Evolutionary conservation across 2,113 vertebrate species (phyloP).

Genomic region (Ginglymostoma cirratum): DNA sequence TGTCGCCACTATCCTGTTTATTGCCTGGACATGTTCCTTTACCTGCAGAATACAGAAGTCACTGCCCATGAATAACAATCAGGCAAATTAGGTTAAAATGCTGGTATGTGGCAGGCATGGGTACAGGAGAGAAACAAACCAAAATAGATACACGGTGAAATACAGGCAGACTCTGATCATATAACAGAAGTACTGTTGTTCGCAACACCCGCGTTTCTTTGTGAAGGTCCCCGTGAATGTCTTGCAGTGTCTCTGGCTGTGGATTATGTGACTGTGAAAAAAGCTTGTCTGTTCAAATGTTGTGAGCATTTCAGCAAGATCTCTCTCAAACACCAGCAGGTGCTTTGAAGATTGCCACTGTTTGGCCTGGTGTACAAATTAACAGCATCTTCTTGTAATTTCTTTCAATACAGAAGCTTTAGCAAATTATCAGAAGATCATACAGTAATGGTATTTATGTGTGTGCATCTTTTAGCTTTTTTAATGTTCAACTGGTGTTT

Average conservation of each 20-base stretch:
- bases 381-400: background rate
- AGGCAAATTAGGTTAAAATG: background rate
- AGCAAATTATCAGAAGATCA: conserved; percentile 24
- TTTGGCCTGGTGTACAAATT: conserved; percentile 20
- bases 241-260: conserved; percentile 7
- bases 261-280: background rate
- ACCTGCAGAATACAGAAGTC: no score
- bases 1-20: no score
- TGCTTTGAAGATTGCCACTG: background rate
- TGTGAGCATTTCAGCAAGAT: background rate
- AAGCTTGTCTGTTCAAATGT: conserved; percentile 13
- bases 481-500: background rate
- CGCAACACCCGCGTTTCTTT: background rate
- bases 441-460: background rate
- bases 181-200: background rate
- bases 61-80: background rate
- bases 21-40: no score
- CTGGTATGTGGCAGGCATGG: background rate
- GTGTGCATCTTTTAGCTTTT: background rate
- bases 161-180: background rate
- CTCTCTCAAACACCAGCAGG: background rate
- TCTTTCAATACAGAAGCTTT: conserved; percentile 31
- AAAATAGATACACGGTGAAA: background rate
- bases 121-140: background rate
- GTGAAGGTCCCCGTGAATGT: conserved; percentile 24